Percentiles rank a stretch among this genome's conserved stretches.
Evolutionary conservation across 1,140 invertebrate genomes (phyloP).

Genomic region (Neotoxoptera formosana): DNA sequence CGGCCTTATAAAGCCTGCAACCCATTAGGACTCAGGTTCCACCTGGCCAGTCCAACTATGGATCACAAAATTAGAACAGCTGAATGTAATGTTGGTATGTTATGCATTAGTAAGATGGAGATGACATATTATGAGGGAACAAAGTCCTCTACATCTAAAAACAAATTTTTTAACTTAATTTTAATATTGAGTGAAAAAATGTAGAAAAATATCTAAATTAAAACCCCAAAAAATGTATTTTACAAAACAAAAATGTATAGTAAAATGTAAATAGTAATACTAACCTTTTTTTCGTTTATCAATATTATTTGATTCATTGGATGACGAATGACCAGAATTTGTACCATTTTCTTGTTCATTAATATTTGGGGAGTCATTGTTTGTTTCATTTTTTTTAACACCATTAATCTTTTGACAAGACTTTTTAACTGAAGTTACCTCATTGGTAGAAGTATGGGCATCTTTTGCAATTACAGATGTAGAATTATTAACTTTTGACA

Average conservation of each 20-base stretch:
- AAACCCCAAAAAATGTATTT: background rate
- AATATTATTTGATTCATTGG: slow-evolving; percentile 52
- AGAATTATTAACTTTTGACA: slow-evolving; percentile 41
- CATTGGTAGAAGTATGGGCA: slow-evolving; percentile 31
- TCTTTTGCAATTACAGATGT: slow-evolving; percentile 25
- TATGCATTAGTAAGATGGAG: background rate
- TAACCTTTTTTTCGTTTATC: slow-evolving; percentile 53
- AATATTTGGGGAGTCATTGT: background rate
- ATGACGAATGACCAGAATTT: slow-evolving; percentile 55
- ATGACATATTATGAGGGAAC: background rate
- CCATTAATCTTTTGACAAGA: slow-evolving; percentile 40
- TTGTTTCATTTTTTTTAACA: slow-evolving; percentile 38
- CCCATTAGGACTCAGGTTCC: too few relatives aligned
- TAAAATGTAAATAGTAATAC: background rate
- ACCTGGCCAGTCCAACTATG: too few relatives aligned
- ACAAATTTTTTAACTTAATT: too few relatives aligned
- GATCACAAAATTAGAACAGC: background rate
- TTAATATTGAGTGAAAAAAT: background rate
- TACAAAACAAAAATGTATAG: background rate
- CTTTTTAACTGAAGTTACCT: background rate
- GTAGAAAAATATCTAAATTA: background rate
- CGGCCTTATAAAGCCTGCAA: too few relatives aligned
- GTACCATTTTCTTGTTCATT: slow-evolving; percentile 50
- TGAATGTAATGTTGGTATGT: background rate
- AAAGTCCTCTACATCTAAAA: background rate